Conservation (phyloP, 2,888 invertebrate genomes). For the Diloba caeruleocephala region DNA sequence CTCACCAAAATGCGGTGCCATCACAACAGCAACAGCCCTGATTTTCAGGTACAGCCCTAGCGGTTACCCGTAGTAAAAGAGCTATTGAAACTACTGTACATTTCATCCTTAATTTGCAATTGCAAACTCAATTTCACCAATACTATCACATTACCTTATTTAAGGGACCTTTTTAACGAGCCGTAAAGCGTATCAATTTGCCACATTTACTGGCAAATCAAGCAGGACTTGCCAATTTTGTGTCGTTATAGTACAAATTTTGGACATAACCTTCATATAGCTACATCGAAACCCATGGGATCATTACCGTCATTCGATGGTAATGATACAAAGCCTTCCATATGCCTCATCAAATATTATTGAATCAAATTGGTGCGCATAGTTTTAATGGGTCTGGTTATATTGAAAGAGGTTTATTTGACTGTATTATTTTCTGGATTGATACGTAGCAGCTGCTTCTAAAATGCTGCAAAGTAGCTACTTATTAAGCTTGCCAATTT, state of each 20-base stretch:
- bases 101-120: neutral
- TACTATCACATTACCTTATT: slow-evolving; percentile 42
- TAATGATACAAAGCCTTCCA: slow-evolving; percentile 77
- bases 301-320: slow-evolving; percentile 75
- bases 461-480: no score
- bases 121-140: slow-evolving; percentile 17
- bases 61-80: no score
- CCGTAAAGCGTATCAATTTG: slow-evolving; percentile 80
- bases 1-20: no score
- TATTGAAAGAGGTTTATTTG: neutral
- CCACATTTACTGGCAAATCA: slow-evolving; percentile 77
- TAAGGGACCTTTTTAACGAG: slow-evolving; percentile 72
- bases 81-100: neutral
- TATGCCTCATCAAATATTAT: slow-evolving; percentile 70
- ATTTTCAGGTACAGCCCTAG: no score
- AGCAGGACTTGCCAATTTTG: slow-evolving; percentile 75
- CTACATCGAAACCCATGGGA: slow-evolving; percentile 71
- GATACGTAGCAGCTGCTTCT: no score
- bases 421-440: neutral
- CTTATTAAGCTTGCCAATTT: no score
- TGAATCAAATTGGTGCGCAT: slow-evolving; percentile 47
- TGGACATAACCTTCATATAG: slow-evolving; percentile 70
- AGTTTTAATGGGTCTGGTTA: slow-evolving; percentile 24
- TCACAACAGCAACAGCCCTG: no score
- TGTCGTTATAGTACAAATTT: slow-evolving; percentile 76